A percentile compares a stretch with the other conserved stretches of the same genome.
These are phyloP conservation scores for Drosophila kanekoi DNA, from an alignment of 2,888 invertebrate species.

Conservation along the genomic window DNA sequence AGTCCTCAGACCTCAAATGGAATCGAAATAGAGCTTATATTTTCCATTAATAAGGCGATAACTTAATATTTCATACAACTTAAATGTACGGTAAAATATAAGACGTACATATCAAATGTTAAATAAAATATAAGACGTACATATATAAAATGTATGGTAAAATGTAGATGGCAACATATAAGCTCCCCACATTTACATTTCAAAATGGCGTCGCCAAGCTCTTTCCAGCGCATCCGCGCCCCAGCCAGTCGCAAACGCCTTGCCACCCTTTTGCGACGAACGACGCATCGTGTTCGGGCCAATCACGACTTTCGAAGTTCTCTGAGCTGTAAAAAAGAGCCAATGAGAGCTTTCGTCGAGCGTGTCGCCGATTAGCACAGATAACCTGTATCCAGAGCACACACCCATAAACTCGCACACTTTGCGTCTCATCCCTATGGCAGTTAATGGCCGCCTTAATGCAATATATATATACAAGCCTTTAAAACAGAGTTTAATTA, in stretches of 20 bases:
- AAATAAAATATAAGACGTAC: too few relatives aligned
- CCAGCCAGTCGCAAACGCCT: neutral
- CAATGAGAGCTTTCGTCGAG: conserved; percentile 6
- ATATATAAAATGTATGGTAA: too few relatives aligned
- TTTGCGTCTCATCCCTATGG: neutral
- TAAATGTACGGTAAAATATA: too few relatives aligned
- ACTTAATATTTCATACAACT: too few relatives aligned
- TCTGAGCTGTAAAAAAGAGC: neutral
- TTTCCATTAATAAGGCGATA: too few relatives aligned
- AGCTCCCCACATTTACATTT: neutral
- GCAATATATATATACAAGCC: too few relatives aligned
- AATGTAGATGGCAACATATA: neutral
- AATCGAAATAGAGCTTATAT: too few relatives aligned
- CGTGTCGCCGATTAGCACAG: neutral
- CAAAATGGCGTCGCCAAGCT: conserved; percentile 12
- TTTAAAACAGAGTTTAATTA: too few relatives aligned
- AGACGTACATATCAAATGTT: too few relatives aligned
- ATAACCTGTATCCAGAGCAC: neutral
- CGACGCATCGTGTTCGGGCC: neutral
- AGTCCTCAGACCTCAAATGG: too few relatives aligned
- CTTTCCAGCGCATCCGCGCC: neutral
- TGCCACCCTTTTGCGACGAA: conserved; percentile 2
- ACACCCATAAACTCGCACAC: neutral
- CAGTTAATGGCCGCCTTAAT: too few relatives aligned
- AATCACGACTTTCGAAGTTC: conserved; percentile 5